Evolutionary conservation across 92 coral and sea anemone species (phyloP).

Genomic region (Ricordea florida): DNA sequence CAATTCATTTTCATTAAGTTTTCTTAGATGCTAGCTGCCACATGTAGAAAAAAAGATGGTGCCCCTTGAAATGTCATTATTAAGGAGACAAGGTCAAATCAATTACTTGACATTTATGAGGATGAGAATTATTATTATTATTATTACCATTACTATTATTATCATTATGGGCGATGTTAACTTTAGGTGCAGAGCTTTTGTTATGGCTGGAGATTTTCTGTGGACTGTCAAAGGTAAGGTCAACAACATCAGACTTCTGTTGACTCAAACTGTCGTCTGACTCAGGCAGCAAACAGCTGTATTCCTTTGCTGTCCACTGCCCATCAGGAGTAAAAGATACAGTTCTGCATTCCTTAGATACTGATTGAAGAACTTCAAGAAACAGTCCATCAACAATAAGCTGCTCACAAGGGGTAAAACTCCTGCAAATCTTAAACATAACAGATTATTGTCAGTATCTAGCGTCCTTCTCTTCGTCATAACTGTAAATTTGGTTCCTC

Average conservation of each 20-base stretch:
- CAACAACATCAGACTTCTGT: neutral
- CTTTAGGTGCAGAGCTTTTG: neutral
- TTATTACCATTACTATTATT: neutral
- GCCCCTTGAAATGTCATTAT: neutral
- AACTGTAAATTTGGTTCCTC: too few species aligned
- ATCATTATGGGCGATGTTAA: too few species aligned
- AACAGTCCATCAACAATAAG: slow-evolving; percentile 20
- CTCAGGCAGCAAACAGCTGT: neutral
- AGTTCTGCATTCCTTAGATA: slow-evolving; percentile 7
- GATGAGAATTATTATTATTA: neutral
- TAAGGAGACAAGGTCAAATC: slow-evolving; percentile 30
- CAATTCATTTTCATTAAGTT: neutral
- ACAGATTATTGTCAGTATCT: neutral
- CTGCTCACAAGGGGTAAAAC: neutral
- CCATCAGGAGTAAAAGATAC: slow-evolving; percentile 25
- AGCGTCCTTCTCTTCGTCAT: too few species aligned
- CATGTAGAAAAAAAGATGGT: neutral
- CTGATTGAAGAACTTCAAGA: slow-evolving; percentile 1
- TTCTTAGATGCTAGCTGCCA: too few species aligned
- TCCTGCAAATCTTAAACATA: slow-evolving; percentile 17
- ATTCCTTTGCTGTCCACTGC: neutral
- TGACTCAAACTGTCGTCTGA: neutral
- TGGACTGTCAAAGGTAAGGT: slow-evolving; percentile 29
- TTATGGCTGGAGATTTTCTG: neutral
- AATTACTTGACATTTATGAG: slow-evolving; percentile 14